Evolutionary conservation across 2,113 vertebrate species (phyloP).

Genomic region (Gymnogyps californianus): DNA sequence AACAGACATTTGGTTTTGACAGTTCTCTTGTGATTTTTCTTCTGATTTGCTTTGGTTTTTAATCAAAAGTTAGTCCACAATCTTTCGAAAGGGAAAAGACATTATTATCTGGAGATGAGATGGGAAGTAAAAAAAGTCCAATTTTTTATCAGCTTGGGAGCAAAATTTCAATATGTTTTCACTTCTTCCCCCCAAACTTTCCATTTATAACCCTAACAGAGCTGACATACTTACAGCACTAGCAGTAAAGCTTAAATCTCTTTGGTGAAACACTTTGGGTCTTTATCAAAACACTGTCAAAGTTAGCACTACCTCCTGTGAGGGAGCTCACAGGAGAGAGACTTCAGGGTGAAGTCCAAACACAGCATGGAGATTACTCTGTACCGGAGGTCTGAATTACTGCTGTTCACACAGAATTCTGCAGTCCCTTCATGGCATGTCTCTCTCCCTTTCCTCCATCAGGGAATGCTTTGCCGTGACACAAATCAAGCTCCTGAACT

Average conservation of each 20-base stretch:
- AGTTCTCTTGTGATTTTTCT: background rate
- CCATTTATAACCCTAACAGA: background rate
- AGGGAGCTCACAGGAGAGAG: background rate
- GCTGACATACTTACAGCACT: background rate
- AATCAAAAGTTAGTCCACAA: background rate
- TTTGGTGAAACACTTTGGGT: background rate
- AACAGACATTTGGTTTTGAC: background rate
- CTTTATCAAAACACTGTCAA: background rate
- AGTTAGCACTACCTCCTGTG: background rate
- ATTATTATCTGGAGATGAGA: background rate
- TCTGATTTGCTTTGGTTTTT: background rate
- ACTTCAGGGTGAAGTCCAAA: background rate
- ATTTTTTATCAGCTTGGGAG: background rate
- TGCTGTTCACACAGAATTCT: slow-evolving; percentile 2
- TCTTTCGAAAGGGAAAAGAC: background rate
- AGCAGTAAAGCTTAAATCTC: background rate
- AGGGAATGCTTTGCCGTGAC: background rate
- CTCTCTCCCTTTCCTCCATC: background rate
- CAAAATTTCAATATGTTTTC: background rate
- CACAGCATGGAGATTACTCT: background rate
- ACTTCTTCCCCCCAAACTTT: background rate
- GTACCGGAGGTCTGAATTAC: background rate
- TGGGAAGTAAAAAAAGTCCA: background rate
- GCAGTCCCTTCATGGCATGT: background rate
- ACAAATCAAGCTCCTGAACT: slow-evolving; percentile 10